These are phyloP conservation scores for Drosophila melanogaster DNA, from an alignment of 1,140 invertebrate genomes.

Conservation along the genomic window DNA sequence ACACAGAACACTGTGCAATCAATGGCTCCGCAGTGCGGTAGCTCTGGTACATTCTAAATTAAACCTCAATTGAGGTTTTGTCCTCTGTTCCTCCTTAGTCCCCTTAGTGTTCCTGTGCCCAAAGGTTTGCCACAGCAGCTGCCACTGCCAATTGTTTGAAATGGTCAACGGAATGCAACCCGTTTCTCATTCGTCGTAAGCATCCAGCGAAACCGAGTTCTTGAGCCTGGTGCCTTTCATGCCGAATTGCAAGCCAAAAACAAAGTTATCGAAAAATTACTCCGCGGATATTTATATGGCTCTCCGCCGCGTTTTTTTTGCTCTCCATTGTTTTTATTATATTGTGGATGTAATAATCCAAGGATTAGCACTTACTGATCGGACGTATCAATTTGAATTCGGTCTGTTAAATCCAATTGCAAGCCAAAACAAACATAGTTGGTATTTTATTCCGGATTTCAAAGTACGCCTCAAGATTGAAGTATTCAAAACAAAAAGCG, in stretches of 20 bases:
- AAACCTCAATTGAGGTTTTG: conserved; percentile 69
- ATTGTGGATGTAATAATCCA: conserved; percentile 35
- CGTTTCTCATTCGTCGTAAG: conserved; percentile 58
- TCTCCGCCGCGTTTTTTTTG: conserved; percentile 29
- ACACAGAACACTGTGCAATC: conserved; percentile 52
- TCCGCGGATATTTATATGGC: conserved; percentile 31
- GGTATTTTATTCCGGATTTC: conserved; percentile 8
- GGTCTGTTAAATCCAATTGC: conserved; percentile 70
- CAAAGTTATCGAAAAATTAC: conserved; percentile 61
- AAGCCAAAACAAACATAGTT: conserved; percentile 12
- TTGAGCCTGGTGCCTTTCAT: conserved; percentile 17
- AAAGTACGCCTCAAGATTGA: conserved; percentile 15
- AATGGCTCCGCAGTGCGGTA: conserved; percentile 34
- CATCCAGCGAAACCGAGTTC: conserved; percentile 31
- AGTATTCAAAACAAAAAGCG: too few species aligned
- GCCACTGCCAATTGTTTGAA: conserved; percentile 71
- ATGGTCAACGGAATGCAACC: conserved; percentile 84
- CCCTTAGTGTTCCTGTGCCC: conserved; percentile 6
- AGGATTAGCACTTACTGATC: conserved; percentile 22
- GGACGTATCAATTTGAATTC: conserved; percentile 18
- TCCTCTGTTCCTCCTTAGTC: conserved; percentile 22
- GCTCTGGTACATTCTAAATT: conserved; percentile 69
- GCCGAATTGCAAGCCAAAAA: conserved; percentile 54
- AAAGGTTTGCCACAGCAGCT: conserved; percentile 17
- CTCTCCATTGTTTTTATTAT: conserved; percentile 8